These are phyloP conservation scores for Xerus rutilus DNA, from an alignment of 2,797 vertebrate genomes.

Conservation along the genomic window DNA sequence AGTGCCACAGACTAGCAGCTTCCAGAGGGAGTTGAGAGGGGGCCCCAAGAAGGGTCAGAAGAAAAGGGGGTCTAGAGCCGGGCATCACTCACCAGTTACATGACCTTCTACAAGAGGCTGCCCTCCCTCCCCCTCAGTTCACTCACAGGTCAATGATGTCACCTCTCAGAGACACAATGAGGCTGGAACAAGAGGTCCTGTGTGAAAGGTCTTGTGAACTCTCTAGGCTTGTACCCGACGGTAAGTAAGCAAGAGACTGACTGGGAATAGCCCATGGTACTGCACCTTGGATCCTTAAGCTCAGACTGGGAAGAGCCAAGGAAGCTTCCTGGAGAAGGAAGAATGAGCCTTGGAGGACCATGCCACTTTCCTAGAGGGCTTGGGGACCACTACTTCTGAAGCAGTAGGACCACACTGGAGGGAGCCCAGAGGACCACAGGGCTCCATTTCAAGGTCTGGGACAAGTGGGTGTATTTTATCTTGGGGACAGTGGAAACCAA, in stretches of 20 bases:
- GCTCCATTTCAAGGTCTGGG: not conserved
- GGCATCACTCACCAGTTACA: not conserved
- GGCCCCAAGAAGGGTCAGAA: not conserved
- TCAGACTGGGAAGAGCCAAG: not conserved
- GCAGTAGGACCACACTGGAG: not conserved
- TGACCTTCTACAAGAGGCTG: not conserved
- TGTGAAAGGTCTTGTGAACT: not conserved
- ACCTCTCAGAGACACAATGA: not conserved
- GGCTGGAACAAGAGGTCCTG: not conserved
- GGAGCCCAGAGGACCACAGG: not conserved
- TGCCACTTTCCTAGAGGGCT: not conserved
- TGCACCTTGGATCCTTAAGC: too few relatives aligned
- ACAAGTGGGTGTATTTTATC: slow-evolving; percentile 2
- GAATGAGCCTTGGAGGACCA: not conserved
- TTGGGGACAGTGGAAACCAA: not conserved
- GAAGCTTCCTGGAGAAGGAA: not conserved
- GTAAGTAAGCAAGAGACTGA: not conserved
- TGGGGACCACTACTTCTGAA: not conserved
- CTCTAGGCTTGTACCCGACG: not conserved
- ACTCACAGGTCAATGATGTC: not conserved
- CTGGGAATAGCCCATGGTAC: not conserved
- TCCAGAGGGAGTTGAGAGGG: not conserved
- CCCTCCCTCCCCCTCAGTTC: not conserved
- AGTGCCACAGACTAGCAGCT: not conserved
- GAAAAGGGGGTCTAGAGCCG: not conserved